These are phyloP conservation scores for Alcedo quadribrachys DNA, from an alignment of 2,797 vertebrate species.

Conservation along the genomic window DNA sequence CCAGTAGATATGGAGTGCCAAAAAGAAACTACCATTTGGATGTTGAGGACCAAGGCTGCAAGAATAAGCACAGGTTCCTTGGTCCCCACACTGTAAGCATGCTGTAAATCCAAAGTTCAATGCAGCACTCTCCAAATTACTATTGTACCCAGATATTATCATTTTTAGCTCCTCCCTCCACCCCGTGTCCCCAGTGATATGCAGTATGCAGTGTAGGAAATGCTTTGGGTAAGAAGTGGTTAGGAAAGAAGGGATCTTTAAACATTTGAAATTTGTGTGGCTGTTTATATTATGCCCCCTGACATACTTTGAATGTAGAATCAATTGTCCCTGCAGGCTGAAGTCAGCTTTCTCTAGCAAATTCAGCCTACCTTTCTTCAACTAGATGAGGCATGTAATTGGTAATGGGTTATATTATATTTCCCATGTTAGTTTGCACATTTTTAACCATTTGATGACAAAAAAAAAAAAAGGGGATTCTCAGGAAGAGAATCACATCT, in stretches of 20 bases:
- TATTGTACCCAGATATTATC: not conserved
- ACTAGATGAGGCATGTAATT: conserved; percentile 46
- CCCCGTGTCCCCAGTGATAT: not conserved
- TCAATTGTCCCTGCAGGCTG: conserved; percentile 5
- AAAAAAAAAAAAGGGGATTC: not conserved
- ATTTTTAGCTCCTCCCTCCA: not conserved
- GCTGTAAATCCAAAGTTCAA: not conserved
- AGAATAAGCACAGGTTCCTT: not conserved
- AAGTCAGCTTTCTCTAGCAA: conserved; percentile 2
- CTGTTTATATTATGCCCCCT: not conserved
- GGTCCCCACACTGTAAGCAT: not conserved
- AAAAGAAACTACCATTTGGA: not conserved
- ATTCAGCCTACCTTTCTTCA: conserved; percentile 30
- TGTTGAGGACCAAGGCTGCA: not conserved
- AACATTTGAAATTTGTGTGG: not conserved
- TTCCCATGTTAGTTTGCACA: not conserved
- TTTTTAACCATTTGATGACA: not conserved
- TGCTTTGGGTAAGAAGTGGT: not conserved
- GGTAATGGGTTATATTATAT: not conserved
- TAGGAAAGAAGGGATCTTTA: not conserved
- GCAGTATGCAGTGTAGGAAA: not conserved
- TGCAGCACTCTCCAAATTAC: not conserved
- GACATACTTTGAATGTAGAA: not conserved
- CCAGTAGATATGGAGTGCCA: not conserved
- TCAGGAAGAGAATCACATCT: not conserved